A percentile compares a stretch with the other conserved stretches of the same genome.
Conservation (phyloP, 2,888 invertebrate genomes). For the Leucophenga maculata region DNA sequence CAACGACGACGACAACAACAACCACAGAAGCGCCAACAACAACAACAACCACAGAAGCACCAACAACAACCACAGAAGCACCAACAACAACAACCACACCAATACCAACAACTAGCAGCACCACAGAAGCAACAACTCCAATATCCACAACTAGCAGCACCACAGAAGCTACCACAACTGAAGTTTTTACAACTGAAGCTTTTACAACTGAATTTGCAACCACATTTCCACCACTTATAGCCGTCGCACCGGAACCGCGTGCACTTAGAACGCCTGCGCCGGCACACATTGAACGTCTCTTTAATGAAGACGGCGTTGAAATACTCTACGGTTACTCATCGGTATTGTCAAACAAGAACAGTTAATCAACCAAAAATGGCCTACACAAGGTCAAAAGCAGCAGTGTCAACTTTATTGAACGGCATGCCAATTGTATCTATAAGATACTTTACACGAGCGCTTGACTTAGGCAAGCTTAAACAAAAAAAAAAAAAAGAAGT, state of each 20-base stretch:
- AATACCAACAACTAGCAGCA: not conserved
- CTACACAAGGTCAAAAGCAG: constrained; percentile 54
- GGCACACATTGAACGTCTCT: constrained; percentile 57
- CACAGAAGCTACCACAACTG: constrained; percentile 4
- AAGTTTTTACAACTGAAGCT: constrained; percentile 34
- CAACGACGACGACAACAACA: no score
- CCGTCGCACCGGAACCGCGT: constrained; percentile 39
- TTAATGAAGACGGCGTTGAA: constrained; percentile 64
- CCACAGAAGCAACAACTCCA: constrained; percentile 12
- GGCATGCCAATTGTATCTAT: not conserved
- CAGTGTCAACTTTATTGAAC: not conserved
- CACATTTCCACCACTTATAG: constrained; percentile 13
- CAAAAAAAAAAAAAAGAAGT: not conserved
- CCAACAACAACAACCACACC: constrained; percentile 10
- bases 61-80: not conserved
- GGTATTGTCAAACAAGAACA: constrained; percentile 50
- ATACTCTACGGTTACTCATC: constrained; percentile 66
- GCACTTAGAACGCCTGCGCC: constrained; percentile 43
- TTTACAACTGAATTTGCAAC: constrained; percentile 22
- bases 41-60: not conserved
- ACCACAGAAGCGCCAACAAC: no score
- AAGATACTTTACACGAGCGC: constrained; percentile 9
- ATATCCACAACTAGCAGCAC: not conserved
- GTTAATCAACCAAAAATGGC: constrained; percentile 39
- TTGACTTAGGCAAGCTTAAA: not conserved